Evolutionary conservation across 2,888 invertebrate genomes (phyloP).

Genomic region (Calliopum simillimum): DNA sequence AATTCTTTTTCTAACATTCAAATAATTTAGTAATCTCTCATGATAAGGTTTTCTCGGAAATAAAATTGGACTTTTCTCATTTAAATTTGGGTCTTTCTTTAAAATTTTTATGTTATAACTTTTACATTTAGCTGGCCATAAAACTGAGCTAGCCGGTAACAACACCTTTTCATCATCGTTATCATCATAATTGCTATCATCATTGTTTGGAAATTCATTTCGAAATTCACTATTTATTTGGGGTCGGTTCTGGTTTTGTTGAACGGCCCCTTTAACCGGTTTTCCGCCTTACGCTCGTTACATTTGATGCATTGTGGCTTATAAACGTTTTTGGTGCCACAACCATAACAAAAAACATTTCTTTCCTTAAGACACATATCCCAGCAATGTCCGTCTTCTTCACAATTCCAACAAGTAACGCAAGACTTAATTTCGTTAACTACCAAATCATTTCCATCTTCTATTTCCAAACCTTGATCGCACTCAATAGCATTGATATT

Average conservation of each 20-base stretch:
- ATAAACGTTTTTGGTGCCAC: constrained; percentile 18
- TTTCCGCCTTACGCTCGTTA: neutral
- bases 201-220: too few relatives aligned
- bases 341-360: constrained; percentile 20
- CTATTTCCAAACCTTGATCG: neutral
- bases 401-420: constrained; percentile 24
- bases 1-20: too few relatives aligned
- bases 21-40: too few relatives aligned
- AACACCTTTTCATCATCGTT: too few relatives aligned
- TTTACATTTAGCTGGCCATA: too few relatives aligned
- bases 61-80: too few relatives aligned
- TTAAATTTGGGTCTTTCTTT: too few relatives aligned
- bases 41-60: too few relatives aligned
- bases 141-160: constrained; percentile 1
- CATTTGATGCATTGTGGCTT: constrained; percentile 17
- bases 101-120: too few relatives aligned
- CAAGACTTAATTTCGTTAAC: too few relatives aligned
- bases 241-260: neutral
- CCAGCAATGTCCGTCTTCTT: constrained; percentile 10
- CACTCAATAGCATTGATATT: neutral
- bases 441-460: too few relatives aligned
- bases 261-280: neutral
- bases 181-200: too few relatives aligned
- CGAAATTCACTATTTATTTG: neutral
- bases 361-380: neutral